Conservation (phyloP, 2,113 vertebrate species). For the Falco punctatus region DNA sequence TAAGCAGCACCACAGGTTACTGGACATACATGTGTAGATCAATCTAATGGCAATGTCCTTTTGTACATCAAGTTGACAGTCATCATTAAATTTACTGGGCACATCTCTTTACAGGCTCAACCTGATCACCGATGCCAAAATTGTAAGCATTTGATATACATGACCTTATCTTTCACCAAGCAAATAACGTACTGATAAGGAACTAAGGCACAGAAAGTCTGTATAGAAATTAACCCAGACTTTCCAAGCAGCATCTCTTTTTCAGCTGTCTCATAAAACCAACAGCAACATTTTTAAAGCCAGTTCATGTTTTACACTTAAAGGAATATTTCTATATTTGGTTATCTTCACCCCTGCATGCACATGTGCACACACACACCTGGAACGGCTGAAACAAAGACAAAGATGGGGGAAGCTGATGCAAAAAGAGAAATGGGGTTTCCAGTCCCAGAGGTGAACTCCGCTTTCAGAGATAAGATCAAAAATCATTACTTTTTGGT, state of each 20-base stretch:
- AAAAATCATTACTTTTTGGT: background rate
- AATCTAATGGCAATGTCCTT: background rate
- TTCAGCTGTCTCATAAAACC: background rate
- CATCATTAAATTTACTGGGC: background rate
- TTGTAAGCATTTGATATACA: accelerated
- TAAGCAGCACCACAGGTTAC: background rate
- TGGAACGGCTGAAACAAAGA: background rate
- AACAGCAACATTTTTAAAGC: background rate
- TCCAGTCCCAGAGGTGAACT: background rate
- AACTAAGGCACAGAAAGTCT: background rate
- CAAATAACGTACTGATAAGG: background rate
- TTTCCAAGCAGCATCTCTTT: background rate
- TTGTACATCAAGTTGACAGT: too few relatives aligned
- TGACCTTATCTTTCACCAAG: background rate
- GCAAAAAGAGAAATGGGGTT: background rate
- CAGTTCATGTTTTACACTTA: background rate
- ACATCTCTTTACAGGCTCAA: background rate
- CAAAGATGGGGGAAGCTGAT: background rate
- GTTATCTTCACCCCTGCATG: background rate
- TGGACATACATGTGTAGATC: accelerated
- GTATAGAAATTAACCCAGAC: background rate
- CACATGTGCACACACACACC: background rate
- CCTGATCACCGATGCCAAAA: background rate
- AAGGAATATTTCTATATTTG: background rate
- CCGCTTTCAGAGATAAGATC: background rate